Conservation (phyloP, 2,888 invertebrate genomes). For the Proisotoma minuta region DNA sequence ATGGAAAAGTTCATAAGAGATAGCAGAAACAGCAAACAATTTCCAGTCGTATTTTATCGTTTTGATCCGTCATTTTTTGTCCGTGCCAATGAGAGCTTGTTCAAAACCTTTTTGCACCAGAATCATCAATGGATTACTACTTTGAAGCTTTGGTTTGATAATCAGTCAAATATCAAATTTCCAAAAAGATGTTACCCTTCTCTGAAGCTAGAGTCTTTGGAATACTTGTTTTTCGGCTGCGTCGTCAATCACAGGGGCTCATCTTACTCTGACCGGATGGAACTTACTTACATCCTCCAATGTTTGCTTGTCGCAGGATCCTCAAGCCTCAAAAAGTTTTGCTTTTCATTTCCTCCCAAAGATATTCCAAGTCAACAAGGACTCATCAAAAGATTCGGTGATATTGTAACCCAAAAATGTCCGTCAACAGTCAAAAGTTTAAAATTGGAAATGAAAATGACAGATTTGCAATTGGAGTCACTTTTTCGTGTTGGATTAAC, state of each 20-base stretch:
- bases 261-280: neutral
- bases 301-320: constrained; percentile 15
- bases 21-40: constrained; percentile 7
- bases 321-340: constrained; percentile 13
- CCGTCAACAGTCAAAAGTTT: constrained; percentile 16
- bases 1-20: constrained; percentile 15
- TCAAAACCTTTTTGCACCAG: constrained; percentile 20
- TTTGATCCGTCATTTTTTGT: constrained; percentile 16
- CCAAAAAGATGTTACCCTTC: constrained; percentile 13
- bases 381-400: constrained; percentile 14
- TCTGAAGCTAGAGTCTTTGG: constrained; percentile 13
- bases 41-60: constrained; percentile 16
- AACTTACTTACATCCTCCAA: constrained; percentile 16
- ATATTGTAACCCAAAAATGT: constrained; percentile 1
- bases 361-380: constrained; percentile 2
- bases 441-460: constrained; percentile 12
- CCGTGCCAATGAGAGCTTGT: constrained; percentile 13
- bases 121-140: constrained; percentile 8
- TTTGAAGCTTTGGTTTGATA: constrained; percentile 14
- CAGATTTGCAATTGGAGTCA: constrained; percentile 15
- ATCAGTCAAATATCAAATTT: constrained; percentile 14
- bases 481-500: constrained; percentile 10
- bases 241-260: constrained; percentile 11
- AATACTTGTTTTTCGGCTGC: constrained; percentile 9
- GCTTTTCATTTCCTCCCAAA: constrained; percentile 12